Evolutionary conservation across 2,888 invertebrate genomes (phyloP), one percentile per base, ranked within the genome.

Genomic region (Pandemis cinnamomeana): DNA sequence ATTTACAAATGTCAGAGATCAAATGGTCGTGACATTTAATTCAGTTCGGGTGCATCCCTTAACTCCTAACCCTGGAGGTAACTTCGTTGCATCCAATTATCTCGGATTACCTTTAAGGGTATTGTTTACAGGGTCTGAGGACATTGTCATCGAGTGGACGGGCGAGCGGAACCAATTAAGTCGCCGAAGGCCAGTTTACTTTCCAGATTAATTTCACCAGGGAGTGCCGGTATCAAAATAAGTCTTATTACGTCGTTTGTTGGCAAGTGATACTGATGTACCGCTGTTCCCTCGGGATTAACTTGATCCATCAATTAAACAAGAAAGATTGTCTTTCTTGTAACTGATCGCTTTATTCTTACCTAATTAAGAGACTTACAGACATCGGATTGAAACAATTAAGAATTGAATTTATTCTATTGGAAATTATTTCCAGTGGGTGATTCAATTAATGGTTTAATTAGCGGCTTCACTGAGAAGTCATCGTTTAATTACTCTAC

Each of bases 151-250:
- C 80, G 78, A 82, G 78, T 78, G 77, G 83, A 83, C 82, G 83
- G 82, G 75, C 82, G 83, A 82, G 75, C 84, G 85, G 82, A 87
- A 87, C 85, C 86, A 91, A 91, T 92, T 91, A 91, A 82, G 83
- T 77, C 77, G 77, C 73, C 77, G 86, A 91, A 92, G 91, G 92
- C 86, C 90, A 85, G 83, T 87, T 88, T 89, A 91, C 90, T 92
- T 90, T 86, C 82, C 80, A 84, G 89, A 91, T 91, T 91, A 91
- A 84, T 89, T 89, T 89, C 83, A 82, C 80, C 76, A 79, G 79
- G 87, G 89, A 82, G 89, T 83, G 89, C 78, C 85, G n/a, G 77
- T 81, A 80, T 82, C 80, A 81, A 82, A 77, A 78, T 78, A 78
- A 83, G 58, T 53, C 62, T 51, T 72, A 77, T 71, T 76, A 71